A percentile compares a stretch with the other conserved stretches of the same genome.
These are phyloP conservation scores for Novumbra hubbsi DNA, from an alignment of 2,797 vertebrate genomes.

Conservation along the genomic window DNA sequence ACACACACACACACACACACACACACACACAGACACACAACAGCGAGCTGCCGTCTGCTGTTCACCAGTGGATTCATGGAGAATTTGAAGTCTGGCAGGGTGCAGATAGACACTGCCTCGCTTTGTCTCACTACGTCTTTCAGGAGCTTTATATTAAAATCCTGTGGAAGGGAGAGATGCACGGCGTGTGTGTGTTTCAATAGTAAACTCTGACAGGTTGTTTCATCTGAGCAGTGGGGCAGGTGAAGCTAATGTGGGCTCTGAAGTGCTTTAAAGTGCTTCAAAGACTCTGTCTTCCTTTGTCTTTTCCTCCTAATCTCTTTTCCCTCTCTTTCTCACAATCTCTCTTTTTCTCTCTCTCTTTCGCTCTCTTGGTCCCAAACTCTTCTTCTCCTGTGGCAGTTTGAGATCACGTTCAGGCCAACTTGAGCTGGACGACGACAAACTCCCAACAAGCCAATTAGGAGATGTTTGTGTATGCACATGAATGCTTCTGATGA, in stretches of 20 bases:
- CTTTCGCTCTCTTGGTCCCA: neutral
- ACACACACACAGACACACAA: too few relatives aligned
- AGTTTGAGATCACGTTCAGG: neutral
- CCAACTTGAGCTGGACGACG: neutral
- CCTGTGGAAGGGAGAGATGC: neutral
- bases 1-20: too few relatives aligned
- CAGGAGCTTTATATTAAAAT: slow-evolving; percentile 5
- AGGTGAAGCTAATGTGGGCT: neutral
- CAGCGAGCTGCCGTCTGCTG: too few relatives aligned
- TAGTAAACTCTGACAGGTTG: too few relatives aligned
- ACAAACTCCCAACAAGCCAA: neutral
- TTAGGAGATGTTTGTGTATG: neutral
- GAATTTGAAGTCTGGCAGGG: too few relatives aligned
- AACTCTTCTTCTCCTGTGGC: neutral
- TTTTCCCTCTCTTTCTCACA: neutral
- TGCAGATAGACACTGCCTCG: too few relatives aligned
- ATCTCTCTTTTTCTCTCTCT: neutral
- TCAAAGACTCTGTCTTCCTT: neutral
- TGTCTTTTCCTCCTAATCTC: neutral
- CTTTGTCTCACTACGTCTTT: neutral
- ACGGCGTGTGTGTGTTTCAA: neutral
- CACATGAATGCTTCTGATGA: neutral
- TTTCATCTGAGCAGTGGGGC: neutral
- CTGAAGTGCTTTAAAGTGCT: neutral
- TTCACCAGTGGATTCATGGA: too few relatives aligned